Percentiles rank a stretch among this genome's conserved stretches.
Conservation (phyloP, 2,888 invertebrate genomes). For the Scaptomyza tumidula region DNA sequence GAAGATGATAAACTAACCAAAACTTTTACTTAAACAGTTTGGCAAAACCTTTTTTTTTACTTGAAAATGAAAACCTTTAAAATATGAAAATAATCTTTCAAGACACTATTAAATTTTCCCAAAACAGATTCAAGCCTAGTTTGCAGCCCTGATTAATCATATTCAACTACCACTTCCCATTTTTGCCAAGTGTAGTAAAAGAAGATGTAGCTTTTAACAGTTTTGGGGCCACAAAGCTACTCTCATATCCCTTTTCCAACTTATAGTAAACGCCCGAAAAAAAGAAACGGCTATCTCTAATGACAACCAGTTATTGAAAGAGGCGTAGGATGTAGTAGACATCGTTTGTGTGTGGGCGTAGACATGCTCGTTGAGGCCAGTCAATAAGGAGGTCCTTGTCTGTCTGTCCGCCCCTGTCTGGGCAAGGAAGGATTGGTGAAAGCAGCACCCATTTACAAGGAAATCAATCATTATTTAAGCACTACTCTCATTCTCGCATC, state of each 20-base stretch:
- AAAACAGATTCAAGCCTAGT: too few relatives aligned
- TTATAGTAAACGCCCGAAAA: too few relatives aligned
- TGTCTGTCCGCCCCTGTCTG: conserved; percentile 12
- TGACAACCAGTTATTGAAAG: conserved; percentile 52
- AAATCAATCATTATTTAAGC: conserved; percentile 70
- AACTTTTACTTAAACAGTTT: too few relatives aligned
- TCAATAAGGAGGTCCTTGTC: conserved; percentile 6
- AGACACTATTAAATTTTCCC: too few relatives aligned
- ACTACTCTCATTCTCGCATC: neutral
- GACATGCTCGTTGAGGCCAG: neutral
- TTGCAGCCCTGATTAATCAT: too few relatives aligned
- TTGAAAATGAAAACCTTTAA: neutral
- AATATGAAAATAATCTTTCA: neutral
- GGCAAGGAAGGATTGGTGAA: conserved; percentile 15
- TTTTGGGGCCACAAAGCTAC: conserved; percentile 3
- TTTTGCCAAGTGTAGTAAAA: conserved; percentile 1
- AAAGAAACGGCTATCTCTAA: conserved; percentile 57
- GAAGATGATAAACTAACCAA: too few relatives aligned
- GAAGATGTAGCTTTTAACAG: neutral
- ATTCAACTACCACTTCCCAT: too few relatives aligned
- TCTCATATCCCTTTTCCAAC: conserved; percentile 37
- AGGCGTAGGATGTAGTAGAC: too few relatives aligned
- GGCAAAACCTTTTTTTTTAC: too few relatives aligned
- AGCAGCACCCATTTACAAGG: conserved; percentile 50
- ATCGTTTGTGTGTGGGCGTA: neutral